These are phyloP conservation scores for Parazoanthus darwini DNA, from an alignment of 92 coral and sea anemone species.

Conservation along the genomic window DNA sequence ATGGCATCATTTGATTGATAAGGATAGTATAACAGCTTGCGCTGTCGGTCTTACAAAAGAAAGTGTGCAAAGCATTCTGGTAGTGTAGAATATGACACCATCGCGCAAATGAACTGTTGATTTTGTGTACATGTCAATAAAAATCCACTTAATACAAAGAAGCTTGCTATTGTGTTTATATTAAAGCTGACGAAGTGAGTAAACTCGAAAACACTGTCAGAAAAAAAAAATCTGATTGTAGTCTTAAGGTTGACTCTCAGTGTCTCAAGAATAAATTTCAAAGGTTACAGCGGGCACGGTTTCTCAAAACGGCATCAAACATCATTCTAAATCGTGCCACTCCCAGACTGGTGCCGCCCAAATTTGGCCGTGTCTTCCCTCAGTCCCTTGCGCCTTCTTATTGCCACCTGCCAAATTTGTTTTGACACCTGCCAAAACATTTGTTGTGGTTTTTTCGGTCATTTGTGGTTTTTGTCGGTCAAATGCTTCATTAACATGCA, in stretches of 20 bases:
- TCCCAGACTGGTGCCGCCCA: not conserved
- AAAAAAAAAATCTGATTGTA: not conserved
- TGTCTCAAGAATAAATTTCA: not conserved
- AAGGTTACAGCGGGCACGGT: not conserved
- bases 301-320: not conserved
- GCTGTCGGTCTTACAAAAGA: no score
- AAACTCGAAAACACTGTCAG: not conserved
- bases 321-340: not conserved
- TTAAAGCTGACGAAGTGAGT: not conserved
- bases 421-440: conserved; percentile 20
- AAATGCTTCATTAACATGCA: not conserved
- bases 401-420: not conserved
- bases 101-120: no score
- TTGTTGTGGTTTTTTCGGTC: not conserved
- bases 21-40: no score
- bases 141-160: not conserved
- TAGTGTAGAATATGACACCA: no score
- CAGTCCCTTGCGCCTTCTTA: not conserved
- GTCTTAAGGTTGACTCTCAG: no score
- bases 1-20: no score
- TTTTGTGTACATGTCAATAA: no score
- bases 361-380: not conserved
- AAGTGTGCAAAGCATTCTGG: no score
- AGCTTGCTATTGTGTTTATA: not conserved
- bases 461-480: no score